Base-by-base conservation (phyloP, 1,140 invertebrate genomes). In the Thrips palmi region DNA sequence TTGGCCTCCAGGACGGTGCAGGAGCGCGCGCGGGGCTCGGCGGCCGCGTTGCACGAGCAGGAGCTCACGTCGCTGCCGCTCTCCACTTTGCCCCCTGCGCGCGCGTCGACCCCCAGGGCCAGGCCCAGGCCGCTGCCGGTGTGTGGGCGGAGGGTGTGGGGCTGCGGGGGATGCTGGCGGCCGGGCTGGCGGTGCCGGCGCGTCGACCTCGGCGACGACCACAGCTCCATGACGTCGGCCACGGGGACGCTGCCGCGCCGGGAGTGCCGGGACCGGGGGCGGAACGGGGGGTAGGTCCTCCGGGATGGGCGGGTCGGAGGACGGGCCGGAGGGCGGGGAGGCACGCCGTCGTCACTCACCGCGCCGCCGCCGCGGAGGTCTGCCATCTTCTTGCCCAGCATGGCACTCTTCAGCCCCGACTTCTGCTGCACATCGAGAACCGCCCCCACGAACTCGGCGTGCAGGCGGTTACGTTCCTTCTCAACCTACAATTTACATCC, bases 351-450 rank as follows among this genome's bases (percentile, higher is more conserved):
- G 47, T 77, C 74, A 35, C 71, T 69, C 50, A 75, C 70, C 49
- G 81, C 78, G 11, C 76, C 56, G 17, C 71, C 63, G 37, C 74
- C 65, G 38, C 68, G 65, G 19, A 82, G 49, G 7, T 70, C 65
- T 25, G 64, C 55, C n/a, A 84, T 57, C 53, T 81, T 77, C 49
- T 77, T 75, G 52, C 83, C 77, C 19, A 84, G 52, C 2, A 84
- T 53, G 0, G 77, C 62, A 49, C 77, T 79, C 52, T 80, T 78
- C 29, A 81, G 60, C 19, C 70, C 72, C 1, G 77, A 74, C 54
- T 81, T 83, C 52, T 88, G 80, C 56, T 88, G 83, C 3, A 88
- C 65, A 52, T 88, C 83, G 15, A 85, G 58, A 39, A 91, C 74
- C 2, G 82, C 78, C 38, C 74, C 70, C 10, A 80, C 67, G 55